Evolutionary conservation across 2,113 vertebrate species (phyloP), one percentile per base, ranked within the genome.

Genomic region (Daubentonia madagascariensis): DNA sequence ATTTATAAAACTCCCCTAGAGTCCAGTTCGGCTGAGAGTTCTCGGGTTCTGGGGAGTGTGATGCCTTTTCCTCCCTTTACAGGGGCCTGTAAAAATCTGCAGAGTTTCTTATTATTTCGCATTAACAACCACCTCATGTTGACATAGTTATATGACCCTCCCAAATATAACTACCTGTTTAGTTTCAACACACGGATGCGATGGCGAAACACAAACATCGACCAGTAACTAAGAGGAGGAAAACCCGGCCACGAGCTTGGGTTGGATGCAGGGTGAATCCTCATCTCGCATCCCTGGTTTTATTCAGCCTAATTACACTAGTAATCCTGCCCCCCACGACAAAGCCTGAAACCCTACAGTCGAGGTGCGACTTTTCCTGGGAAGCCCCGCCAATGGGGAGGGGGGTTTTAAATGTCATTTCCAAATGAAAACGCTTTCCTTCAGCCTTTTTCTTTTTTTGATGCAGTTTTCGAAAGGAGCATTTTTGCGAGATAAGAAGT

Each of bases 401-500:
- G 90, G 85, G n/a, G 90, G 32, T 89, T 98, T 98, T 98, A 97
- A 98, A 98, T 98, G 98, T 97, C 97, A 97, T 94, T 98, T 98
- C 89, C 94, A 95, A 95, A 97, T 95, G 94, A 97, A 98, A 98
- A 97, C 96, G 96, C 97, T 98, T 98, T 98, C 76, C 94, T 72
- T 94, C 48, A 68, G 3, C 94, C 68, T 97, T 89, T 96, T 76
- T 95, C 52, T 70, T 80, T 98, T 98, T 98, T 97, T 97, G 88
- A 98, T 98, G 91, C 97, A 95, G 97, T 98, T 99, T 98, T 98
- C 94, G 78, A 98, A 98, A 99, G 98, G 98, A 98, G 98, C 98
- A 97, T 98, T 98, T 99, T 97, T 98, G 59, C 65, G 94, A 97
- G 98, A 98, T 99, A 98, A 99, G 98, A 98, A 98, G 98, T 98